These are phyloP conservation scores for Oscheius myriophilus DNA, from an alignment of 2,888 invertebrate genomes.

Conservation along the genomic window DNA sequence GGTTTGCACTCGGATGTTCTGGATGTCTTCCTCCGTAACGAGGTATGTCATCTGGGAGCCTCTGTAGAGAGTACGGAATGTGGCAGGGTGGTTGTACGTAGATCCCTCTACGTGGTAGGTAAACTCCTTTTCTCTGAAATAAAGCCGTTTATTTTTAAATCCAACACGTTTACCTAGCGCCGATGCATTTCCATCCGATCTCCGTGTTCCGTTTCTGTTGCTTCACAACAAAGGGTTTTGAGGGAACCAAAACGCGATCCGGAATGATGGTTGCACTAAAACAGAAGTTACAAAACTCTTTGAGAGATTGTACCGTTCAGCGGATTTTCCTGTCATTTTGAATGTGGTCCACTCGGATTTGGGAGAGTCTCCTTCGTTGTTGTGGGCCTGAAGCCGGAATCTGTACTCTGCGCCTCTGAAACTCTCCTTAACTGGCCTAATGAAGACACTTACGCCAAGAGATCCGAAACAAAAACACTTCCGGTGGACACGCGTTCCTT, in stretches of 20 bases:
- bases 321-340: conserved; percentile 21
- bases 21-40: conserved; percentile 46
- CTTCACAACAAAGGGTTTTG: conserved; percentile 27
- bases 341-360: conserved; percentile 31
- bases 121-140: conserved; percentile 29
- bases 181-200: conserved; percentile 37
- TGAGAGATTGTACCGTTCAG: neutral
- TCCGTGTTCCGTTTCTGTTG: conserved; percentile 28
- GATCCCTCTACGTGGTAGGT: conserved; percentile 39
- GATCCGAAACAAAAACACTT: conserved; percentile 22
- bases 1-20: conserved; percentile 48
- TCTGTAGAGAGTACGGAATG: conserved; percentile 39
- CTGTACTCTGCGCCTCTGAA: conserved; percentile 46
- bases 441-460: conserved; percentile 25
- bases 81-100: conserved; percentile 18
- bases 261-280: neutral
- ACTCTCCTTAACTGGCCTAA: neutral
- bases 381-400: conserved; percentile 53
- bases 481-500: conserved; percentile 14
- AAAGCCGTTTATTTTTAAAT: neutral
- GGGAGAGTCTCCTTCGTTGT: conserved; percentile 28
- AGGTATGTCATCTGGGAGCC: conserved; percentile 37
- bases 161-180: neutral
- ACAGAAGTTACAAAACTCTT: neutral
- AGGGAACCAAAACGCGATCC: conserved; percentile 21